Base-by-base conservation (phyloP, 2,888 invertebrate genomes). In the Apodemia zela region DNA sequence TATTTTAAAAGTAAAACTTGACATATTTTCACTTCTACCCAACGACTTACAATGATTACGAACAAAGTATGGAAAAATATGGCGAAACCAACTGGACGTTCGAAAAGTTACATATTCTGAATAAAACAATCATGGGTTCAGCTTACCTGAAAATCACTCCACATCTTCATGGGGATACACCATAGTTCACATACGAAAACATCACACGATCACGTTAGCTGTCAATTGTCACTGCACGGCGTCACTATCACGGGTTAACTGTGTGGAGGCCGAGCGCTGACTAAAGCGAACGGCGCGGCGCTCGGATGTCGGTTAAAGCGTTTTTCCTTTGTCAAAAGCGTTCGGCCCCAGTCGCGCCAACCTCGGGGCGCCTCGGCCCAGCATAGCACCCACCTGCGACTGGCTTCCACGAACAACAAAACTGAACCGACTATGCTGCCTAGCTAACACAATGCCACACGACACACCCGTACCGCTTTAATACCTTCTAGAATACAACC, bases 101-200 rank as follows among this genome's bases (percentile, higher is more conserved):
- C 18, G 18, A 47, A 59, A 35, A 11, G 18, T 13, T 13, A 45
- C 11, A 15, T 45, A 29, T 47, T 13, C 18, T 18, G 35, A 59
- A 29, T 35, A 47, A 57, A 59, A 59, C 47, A 59, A n/a, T 18
- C 10, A 47, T 47, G 62, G 63, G 60, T 17, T 62, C 21, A 25
- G 7, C 58, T 88, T 76, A 91, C 91, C 89, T 91, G 91, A 77
- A 91, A 90, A 87, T 91, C 91, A 91, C 91, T 91, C 91, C 91
- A 91, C 91, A 91, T 91, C 85, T 91, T 91, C 91, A 91, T 91
- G 80, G 86, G 90, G 85, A 91, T 90, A 85, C 88, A 91, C 86
- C 91, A 91, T 91, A 90, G 89, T 91, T 90, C 89, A 90, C 78
- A 89, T 84, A 89, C 82, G 86, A 90, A 87, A 91, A 90, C 91